Evolutionary conservation across 2,113 vertebrate genomes (phyloP), one percentile per base, ranked within the genome.

Genomic region (Austrofundulus limnaeus): DNA sequence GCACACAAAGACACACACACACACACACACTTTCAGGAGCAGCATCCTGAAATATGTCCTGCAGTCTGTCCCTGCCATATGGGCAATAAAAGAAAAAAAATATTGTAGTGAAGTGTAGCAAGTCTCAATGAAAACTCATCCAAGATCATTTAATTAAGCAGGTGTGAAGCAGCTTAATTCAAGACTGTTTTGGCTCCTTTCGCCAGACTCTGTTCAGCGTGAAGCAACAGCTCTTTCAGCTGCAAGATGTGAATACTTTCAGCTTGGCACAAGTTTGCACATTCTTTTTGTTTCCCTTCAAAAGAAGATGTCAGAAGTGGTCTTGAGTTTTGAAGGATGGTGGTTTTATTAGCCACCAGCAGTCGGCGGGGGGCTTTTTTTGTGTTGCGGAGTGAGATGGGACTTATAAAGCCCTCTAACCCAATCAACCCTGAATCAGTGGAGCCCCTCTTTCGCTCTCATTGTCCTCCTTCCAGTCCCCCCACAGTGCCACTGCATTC

Each of bases 401-500:
- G 75, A 82, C 76, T 77, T 58, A 86, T 83, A 77, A 85, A 78
- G 84, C 78, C 80, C 74, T 79, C 74, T 73, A 73, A 80, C 78
- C 74, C 75, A 80, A 47, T 77, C 79, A 82, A 75, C 65, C 77
- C 74, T 70, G 77, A 85, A 85, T 81, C 72, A 67, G 43, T 71
- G 77, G 78, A 87, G 76, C 78, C 80, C 61, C 62, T 80, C 72
- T 75, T 81, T 60, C 76, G 62, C 23, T 66, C n/a, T 79, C 80
- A 79, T 84, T 85, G 81, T 85, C 83, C 75, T 28, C 61, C 43
- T 75, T 55, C 50, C 61, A 4, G 38, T 79, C 72, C 77, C 85
- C 82, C 81, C 80, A 78, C 70, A 39, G 72, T 81, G 87, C 76
- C 80, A 69, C 69, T 85, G 77, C 85, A 91, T 90, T 89, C 86